A percentile compares a stretch with the other conserved stretches of the same genome.
These are phyloP conservation scores for Potamarius usumacintae DNA, from an alignment of 2,113 vertebrate genomes.

Conservation along the genomic window DNA sequence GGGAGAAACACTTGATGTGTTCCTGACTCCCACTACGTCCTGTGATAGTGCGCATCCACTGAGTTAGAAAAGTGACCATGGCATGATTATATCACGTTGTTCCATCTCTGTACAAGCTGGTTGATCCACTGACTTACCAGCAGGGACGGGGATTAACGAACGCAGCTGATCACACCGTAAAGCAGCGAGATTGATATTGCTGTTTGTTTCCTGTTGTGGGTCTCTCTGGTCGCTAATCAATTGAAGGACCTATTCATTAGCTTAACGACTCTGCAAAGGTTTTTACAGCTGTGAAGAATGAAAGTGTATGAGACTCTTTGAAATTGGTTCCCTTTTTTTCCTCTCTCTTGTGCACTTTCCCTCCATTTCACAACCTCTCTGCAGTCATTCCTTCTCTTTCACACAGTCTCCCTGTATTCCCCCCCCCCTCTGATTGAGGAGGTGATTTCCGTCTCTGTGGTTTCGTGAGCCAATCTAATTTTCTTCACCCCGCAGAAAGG, in stretches of 20 bases:
- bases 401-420: not conserved
- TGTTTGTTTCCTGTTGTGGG: not conserved
- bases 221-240: conserved; percentile 20
- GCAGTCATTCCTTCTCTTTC: conserved; percentile 16
- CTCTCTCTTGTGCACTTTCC: not conserved
- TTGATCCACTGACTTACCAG: not conserved
- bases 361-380: not conserved
- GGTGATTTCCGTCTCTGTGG: conserved; percentile 22
- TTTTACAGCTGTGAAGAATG: not conserved
- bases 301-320: not conserved
- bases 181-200: not conserved
- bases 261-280: conserved; percentile 33
- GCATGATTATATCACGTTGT: not conserved
- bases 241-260: conserved; percentile 35
- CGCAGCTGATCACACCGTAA: not conserved
- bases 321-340: not conserved
- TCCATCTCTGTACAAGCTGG: not conserved
- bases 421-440: conserved; percentile 20
- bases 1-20: no score
- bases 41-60: no score
- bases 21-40: no score
- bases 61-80: not conserved
- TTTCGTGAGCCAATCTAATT: conserved; percentile 37
- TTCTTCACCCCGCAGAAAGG: conserved; percentile 27
- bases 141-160: not conserved